phyloP scores from a whole-genome alignment of 1,140 invertebrate genomes.

The Apis laboriosa region DNA sequence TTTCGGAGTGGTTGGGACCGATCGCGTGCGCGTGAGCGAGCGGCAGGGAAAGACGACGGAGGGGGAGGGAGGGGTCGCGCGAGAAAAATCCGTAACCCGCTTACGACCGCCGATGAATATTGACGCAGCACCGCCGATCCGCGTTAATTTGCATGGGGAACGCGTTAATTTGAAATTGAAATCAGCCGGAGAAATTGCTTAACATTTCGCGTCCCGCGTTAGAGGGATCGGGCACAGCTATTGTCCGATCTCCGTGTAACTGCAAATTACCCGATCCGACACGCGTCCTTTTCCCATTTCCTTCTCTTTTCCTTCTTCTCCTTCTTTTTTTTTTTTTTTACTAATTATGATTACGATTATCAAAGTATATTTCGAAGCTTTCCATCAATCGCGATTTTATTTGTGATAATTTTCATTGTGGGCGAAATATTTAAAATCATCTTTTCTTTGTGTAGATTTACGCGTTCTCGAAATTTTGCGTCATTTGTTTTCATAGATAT shows the following conservation, averaged over 20 bases:
- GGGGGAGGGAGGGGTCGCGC: neutral
- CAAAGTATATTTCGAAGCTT: too few relatives aligned
- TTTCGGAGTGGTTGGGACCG: neutral
- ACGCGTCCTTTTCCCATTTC: neutral
- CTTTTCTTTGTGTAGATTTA: too few relatives aligned
- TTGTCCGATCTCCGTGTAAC: conserved; percentile 18
- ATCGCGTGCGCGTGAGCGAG: conserved; percentile 9
- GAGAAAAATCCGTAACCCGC: conserved; percentile 20
- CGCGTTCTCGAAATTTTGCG: too few relatives aligned
- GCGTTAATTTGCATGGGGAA: conserved; percentile 41
- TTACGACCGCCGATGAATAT: conserved; percentile 53
- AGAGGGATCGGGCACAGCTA: neutral
- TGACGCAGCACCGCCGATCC: conserved; percentile 34
- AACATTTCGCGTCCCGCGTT: conserved; percentile 42
- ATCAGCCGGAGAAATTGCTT: conserved; percentile 45
- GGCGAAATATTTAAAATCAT: too few relatives aligned
- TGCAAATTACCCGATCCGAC: conserved; percentile 20
- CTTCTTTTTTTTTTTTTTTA: neutral
- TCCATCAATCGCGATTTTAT: too few relatives aligned
- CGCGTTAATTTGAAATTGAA: conserved; percentile 53
- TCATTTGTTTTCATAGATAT: too few relatives aligned
- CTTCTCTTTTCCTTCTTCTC: too few relatives aligned
- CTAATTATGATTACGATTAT: too few relatives aligned
- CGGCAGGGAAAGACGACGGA: neutral
- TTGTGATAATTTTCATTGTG: too few relatives aligned